Evolutionary conservation across 2,888 invertebrate species (phyloP), one percentile per base, ranked within the genome.

Genomic region (Macrosiphum euphorbiae): DNA sequence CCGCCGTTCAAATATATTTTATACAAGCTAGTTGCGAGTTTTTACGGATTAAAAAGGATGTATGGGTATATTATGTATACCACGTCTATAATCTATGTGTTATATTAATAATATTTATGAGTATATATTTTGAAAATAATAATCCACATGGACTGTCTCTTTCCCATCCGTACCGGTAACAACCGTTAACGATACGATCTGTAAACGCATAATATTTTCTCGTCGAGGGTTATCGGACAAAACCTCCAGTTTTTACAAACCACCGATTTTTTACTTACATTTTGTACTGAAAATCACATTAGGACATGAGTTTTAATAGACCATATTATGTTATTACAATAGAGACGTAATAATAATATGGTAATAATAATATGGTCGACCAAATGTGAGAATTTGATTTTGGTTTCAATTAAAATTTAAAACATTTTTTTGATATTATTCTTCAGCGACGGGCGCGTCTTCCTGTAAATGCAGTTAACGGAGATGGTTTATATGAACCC

Each of bases 401-500:
- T 0, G 13, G 13, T 90, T 91, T 58, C n/a, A 28, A 85, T 85
- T 85, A 67, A 78, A 35, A 90, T 20, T 85, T 85, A 67, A 78
- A 35, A 90, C 24, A 13, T 52, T 85, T 20, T 41, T 47, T 55
- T 90, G 55, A 58, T 41, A 35, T 47, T 41, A 55, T 35, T 47
- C n/a, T n/a, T 3, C 35, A 13, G 8, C 35, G 1, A 3, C 16
- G 5, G 1, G 16, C 1, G 3, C 35, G 13, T n/a, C 8, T n/a
- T 47, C 58, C 28, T 26, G 3, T 26, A 55, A 78, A 1, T 47
- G 26, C 13, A 47, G 20, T 8, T 78, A 35, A 35, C 24, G 58
- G 20, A 10, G 28, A 0, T n/a, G 55, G 55, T 26, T 47, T 35
- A n/a, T 28, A 58, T 52, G 8, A 35, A 50, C 52, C 20, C 20